Evolutionary conservation across 2,113 vertebrate genomes (phyloP), one percentile per base, ranked within the genome.

Genomic region (Riparia riparia): DNA sequence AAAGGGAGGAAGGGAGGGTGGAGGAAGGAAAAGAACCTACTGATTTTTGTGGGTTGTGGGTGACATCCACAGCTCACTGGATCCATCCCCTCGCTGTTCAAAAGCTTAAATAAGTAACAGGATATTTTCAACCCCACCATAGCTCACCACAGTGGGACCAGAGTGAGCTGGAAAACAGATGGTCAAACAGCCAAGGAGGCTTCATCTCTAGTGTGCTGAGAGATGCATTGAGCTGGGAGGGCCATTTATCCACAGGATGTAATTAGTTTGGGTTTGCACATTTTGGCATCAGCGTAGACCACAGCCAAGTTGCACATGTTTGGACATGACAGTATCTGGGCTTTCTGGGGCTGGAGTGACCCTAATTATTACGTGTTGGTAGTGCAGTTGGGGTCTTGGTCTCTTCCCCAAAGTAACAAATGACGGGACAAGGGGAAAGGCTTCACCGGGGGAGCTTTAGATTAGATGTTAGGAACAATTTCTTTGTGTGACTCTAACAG

Each of bases 31-130:
- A 65, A 0, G 7, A 93, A 69, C 68, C 79, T 87, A 54, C 73
- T 82, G 79, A 68, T 94, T 88, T 86, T 44, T 76, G 71, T 89
- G 90, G 71, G 28, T 79, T 91, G 78, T 72, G 91, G 74, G 51
- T 93, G 53, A 16, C 73, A 60, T 80, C 81, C 78, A 41, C 49
- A 51, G 17, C 34, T 90, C 80, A 41, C 39, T 81, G 47, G n/a
- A 86, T 89, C 44, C 57, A 64, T 73, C 68, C 31, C 0, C n/a
- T 90, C 0, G 0, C 76, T 63, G 65, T 71, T 60, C 82, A 71
- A 49, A 71, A 74, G 54, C 90, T 96, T 86, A 68, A 93, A 93
- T 81, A 95, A 97, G 86, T 61, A 80, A 88, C 70, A 34, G 64
- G 76, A 6, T 85, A 41, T 89, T 94, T 96, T 81, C 88, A 90